These are phyloP conservation scores for Tetrapedia diversipes DNA, from an alignment of 2,888 invertebrate genomes.

Conservation along the genomic window DNA sequence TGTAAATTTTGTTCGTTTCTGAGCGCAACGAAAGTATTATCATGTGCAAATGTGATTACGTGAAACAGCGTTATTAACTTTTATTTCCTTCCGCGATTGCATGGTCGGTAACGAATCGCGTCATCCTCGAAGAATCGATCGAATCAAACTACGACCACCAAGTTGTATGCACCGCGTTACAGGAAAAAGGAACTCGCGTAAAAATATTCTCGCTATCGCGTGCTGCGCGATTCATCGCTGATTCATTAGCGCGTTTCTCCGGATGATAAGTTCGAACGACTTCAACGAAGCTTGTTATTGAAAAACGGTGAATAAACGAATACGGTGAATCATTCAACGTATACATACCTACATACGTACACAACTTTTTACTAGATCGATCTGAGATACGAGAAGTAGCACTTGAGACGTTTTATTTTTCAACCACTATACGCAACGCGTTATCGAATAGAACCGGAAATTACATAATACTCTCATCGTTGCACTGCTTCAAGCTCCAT, in stretches of 20 bases:
- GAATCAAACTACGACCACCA: constrained; percentile 40
- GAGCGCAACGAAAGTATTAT: too few relatives aligned
- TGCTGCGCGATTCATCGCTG: background rate
- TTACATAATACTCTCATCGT: too few relatives aligned
- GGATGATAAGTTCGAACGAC: background rate
- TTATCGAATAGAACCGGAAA: too few relatives aligned
- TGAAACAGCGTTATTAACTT: too few relatives aligned
- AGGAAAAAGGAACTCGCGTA: background rate
- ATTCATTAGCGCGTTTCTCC: constrained; percentile 16
- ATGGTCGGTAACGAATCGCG: background rate
- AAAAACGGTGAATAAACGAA: background rate
- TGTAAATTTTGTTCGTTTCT: background rate
- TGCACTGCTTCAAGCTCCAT: too few relatives aligned
- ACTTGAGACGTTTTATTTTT: background rate
- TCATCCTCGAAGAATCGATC: constrained; percentile 33
- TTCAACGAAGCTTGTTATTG: background rate
- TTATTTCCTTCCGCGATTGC: too few relatives aligned
- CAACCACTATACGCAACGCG: too few relatives aligned
- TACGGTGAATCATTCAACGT: background rate
- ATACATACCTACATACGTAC: too few relatives aligned
- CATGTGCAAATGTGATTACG: too few relatives aligned
- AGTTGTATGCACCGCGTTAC: background rate
- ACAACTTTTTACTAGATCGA: too few relatives aligned
- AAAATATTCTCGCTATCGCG: background rate
- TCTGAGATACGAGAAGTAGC: background rate